A percentile compares a stretch with the other conserved stretches of the same genome.
Conservation (phyloP, 2,113 vertebrate species). For the Pomatostomus ruficeps region DNA sequence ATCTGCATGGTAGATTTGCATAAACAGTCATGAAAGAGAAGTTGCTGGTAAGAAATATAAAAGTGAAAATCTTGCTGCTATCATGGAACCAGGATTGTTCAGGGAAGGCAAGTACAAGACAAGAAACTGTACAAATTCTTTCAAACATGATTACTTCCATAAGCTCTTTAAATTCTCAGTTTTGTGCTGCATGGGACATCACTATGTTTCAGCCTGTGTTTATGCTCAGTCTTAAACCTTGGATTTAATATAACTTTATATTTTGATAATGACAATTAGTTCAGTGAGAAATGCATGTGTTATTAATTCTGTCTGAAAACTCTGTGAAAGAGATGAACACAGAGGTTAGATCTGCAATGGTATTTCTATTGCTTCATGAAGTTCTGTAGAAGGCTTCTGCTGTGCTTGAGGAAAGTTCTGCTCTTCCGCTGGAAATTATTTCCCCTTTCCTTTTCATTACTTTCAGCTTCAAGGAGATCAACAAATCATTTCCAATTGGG, state of each 20-base stretch:
- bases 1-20: neutral
- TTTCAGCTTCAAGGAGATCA: neutral
- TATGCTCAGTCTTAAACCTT: neutral
- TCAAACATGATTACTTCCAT: neutral
- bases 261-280: neutral
- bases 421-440: neutral
- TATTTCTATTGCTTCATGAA: neutral
- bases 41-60: neutral
- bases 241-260: neutral
- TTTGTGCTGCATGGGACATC: neutral
- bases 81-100: neutral
- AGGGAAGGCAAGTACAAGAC: too few relatives aligned
- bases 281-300: neutral
- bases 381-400: neutral
- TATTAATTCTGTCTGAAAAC: neutral
- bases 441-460: neutral
- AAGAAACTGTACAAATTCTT: neutral
- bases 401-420: neutral
- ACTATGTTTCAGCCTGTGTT: neutral
- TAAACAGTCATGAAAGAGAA: neutral
- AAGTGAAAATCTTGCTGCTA: neutral
- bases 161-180: neutral
- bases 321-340: neutral
- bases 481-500: neutral
- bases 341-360: neutral